A percentile compares a stretch with the other conserved stretches of the same genome.
phyloP scores from a whole-genome alignment of 2,888 invertebrate genomes.

The Dryadula phaetusa region DNA sequence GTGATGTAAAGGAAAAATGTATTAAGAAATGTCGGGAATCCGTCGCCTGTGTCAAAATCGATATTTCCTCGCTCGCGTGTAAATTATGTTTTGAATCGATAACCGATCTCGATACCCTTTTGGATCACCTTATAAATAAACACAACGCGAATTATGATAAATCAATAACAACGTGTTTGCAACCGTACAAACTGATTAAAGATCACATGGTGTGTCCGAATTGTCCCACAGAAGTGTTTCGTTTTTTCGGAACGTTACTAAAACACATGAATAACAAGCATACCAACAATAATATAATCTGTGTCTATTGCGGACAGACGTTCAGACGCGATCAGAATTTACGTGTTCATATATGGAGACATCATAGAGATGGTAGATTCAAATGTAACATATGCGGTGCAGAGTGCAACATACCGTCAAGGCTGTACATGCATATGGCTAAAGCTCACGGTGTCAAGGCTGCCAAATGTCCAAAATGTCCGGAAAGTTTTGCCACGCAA shows the following conservation, averaged over 20 bases:
- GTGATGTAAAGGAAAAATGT: slow-evolving; percentile 72
- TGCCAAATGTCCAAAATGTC: slow-evolving; percentile 74
- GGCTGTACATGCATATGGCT: slow-evolving; percentile 79
- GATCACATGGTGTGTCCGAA: slow-evolving; percentile 75
- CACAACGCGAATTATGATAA: slow-evolving; percentile 75
- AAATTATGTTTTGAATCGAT: slow-evolving; percentile 74
- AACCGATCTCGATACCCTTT: slow-evolving; percentile 62
- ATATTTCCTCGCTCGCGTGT: slow-evolving; percentile 70
- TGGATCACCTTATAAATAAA: slow-evolving; percentile 72
- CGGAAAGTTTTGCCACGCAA: slow-evolving; percentile 78
- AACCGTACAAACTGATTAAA: slow-evolving; percentile 71
- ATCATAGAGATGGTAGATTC: slow-evolving; percentile 73
- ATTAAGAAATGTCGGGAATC: slow-evolving; percentile 76
- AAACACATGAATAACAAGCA: slow-evolving; percentile 78
- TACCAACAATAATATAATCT: slow-evolving; percentile 76
- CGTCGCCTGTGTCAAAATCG: slow-evolving; percentile 76
- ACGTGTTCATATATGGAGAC: slow-evolving; percentile 75
- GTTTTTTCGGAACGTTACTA: slow-evolving; percentile 75
- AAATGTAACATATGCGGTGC: slow-evolving; percentile 72
- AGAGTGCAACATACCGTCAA: slow-evolving; percentile 75
- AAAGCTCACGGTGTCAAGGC: slow-evolving; percentile 74
- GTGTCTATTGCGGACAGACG: slow-evolving; percentile 75
- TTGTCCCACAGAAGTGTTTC: slow-evolving; percentile 69
- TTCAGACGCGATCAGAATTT: slow-evolving; percentile 76
- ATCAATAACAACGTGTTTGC: slow-evolving; percentile 71